Base-by-base conservation (phyloP, 1,140 invertebrate species). In the Harlomillsia oculata region DNA sequence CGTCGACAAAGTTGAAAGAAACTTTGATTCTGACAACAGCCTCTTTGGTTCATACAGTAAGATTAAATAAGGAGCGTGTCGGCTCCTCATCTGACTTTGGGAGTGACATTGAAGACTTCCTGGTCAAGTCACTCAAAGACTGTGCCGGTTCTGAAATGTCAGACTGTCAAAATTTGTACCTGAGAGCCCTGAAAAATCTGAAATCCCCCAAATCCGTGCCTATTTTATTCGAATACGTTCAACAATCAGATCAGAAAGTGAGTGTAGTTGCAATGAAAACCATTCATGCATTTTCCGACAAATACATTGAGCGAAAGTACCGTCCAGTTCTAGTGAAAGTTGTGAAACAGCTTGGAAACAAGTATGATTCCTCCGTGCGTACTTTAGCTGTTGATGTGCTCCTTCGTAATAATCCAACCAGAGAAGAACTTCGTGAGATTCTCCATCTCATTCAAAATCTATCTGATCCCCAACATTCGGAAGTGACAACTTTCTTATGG, bases 321-420 rank as follows among this genome's bases (percentile, higher is more conserved):
- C 57, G 62, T 39, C 49, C 53, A 23, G 20, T 56, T n/a, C 41
- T 67, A 20, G 28, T 65, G 6, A 45, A 58, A 41, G 65, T 84
- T 14, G 85, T 85, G 66, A 80, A 80, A 57, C 83, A 87, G 66
- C 67, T 80, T 3, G 73, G 72, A 5, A 76, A 72, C 59, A 78
- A 77, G 45, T 75, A 75, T 61, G 86, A 89, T 66, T 82, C 83
- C 14, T 86, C 82, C 23, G 75, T 80, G 0, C 72, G 85, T 62
- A 82, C 82, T 1, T 59, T 88, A 36, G 82, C 85, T 0, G 67
- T 82, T 9, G 83, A 89, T 65, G 75, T 89, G 9, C 70, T 89
- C n/a, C 70, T 89, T 1, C 75, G 79, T 48, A 68, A 73, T 16
- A 71, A 77, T 6, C 77, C 79, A 1, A 71, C 69, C 13, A 72